phyloP scores from a whole-genome alignment of 2,113 vertebrate genomes.

The Hippocampus abdominalis region DNA sequence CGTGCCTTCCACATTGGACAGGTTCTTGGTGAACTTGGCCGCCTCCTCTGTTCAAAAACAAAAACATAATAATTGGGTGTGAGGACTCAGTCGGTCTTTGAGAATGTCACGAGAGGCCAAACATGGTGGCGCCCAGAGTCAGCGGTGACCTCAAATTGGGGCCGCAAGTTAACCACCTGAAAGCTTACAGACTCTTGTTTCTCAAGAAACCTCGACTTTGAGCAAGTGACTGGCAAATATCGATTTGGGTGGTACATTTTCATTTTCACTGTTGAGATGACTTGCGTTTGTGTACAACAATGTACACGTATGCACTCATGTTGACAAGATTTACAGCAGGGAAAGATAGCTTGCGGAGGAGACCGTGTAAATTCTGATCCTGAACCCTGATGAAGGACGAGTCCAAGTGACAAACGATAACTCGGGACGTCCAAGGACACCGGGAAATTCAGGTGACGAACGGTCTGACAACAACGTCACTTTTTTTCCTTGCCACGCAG shows the following conservation, averaged over 20 bases:
- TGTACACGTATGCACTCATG: too few species aligned
- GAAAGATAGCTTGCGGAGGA: too few species aligned
- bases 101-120: too few species aligned
- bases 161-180: background rate
- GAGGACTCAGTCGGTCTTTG: background rate
- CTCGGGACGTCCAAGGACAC: background rate
- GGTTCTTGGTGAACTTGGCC: slow-evolving; percentile 93
- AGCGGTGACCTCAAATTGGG: background rate
- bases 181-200: background rate
- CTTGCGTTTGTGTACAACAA: too few species aligned
- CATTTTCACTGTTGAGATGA: too few species aligned
- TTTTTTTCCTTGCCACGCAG: background rate
- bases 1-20: slow-evolving; percentile 86
- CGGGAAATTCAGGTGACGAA: background rate
- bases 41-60: slow-evolving; percentile 84
- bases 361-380: too few species aligned
- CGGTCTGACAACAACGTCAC: too few species aligned
- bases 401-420: background rate
- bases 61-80: background rate
- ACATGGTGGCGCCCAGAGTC: background rate
- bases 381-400: background rate
- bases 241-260: too few species aligned
- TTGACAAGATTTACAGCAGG: too few species aligned
- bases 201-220: too few species aligned
- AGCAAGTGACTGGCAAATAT: too few species aligned